A percentile compares a stretch with the other conserved stretches of the same genome.
These are phyloP conservation scores for Allacma fusca DNA, from an alignment of 2,888 invertebrate genomes.

Conservation along the genomic window DNA sequence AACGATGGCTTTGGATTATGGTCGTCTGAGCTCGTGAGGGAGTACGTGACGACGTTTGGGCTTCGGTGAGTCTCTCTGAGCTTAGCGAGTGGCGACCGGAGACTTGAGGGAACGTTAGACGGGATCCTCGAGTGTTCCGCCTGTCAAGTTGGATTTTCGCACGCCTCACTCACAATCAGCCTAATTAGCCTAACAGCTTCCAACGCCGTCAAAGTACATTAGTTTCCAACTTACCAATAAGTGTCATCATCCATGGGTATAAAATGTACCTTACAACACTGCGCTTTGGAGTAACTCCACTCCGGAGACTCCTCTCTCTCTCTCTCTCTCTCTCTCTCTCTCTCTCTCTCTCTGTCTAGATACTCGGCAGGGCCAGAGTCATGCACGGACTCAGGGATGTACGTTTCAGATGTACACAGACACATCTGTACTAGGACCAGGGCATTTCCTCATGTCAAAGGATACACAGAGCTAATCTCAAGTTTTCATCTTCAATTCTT, in stretches of 20 bases:
- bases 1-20: neutral
- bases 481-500: slow-evolving; percentile 9
- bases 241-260: slow-evolving; percentile 34
- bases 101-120: neutral
- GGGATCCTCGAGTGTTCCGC: slow-evolving; percentile 7
- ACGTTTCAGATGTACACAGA: too few relatives aligned
- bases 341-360: neutral
- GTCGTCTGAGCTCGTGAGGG: neutral
- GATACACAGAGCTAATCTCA: neutral
- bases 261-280: neutral
- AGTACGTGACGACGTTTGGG: slow-evolving; percentile 16
- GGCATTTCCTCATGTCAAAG: neutral
- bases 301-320: too few relatives aligned
- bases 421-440: too few relatives aligned
- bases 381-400: too few relatives aligned
- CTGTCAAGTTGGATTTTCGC: slow-evolving; percentile 36
- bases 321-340: neutral
- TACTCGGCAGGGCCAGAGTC: too few relatives aligned
- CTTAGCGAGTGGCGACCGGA: slow-evolving; percentile 11
- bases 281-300: too few relatives aligned
- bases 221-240: slow-evolving; percentile 32
- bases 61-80: neutral
- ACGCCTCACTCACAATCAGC: slow-evolving; percentile 25
- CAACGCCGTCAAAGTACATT: slow-evolving; percentile 44
- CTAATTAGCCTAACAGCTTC: slow-evolving; percentile 46